Evolutionary conservation across 1,140 invertebrate genomes (phyloP).

Genomic region (Penaeus japonicus): DNA sequence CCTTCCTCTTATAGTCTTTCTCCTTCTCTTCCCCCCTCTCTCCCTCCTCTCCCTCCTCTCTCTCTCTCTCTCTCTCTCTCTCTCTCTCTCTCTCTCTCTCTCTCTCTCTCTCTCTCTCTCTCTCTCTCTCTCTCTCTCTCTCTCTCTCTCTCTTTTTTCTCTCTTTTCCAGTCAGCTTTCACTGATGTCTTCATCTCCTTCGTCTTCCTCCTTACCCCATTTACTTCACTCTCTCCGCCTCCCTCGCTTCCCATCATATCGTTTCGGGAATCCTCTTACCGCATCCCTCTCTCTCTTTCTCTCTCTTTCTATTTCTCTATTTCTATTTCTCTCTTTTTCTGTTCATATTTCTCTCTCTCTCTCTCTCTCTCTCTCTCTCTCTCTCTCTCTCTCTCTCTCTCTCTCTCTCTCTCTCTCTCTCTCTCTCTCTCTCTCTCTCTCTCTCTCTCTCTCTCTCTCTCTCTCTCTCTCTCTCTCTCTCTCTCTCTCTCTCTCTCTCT

Average conservation of each 20-base stretch:
- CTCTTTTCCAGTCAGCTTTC: background rate
- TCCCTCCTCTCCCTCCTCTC: background rate
- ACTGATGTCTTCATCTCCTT: background rate
- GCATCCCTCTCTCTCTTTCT: background rate
- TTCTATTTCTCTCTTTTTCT: background rate
- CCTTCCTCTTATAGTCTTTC: background rate
- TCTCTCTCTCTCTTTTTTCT: background rate
- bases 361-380: background rate
- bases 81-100: background rate
- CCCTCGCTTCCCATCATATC: background rate
- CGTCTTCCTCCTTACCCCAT: background rate
- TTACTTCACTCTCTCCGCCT: background rate
- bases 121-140: background rate
- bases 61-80: background rate
- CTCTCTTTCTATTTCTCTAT: background rate
- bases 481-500: too few relatives aligned
- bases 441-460: too few relatives aligned
- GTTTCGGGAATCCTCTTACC: too few relatives aligned
- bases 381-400: too few relatives aligned
- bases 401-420: too few relatives aligned
- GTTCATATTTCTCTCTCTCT: background rate
- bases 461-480: too few relatives aligned
- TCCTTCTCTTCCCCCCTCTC: background rate
- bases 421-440: too few relatives aligned
- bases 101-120: background rate